Evolutionary conservation across 2,888 invertebrate species (phyloP).

Genomic region (Cinara cedri): DNA sequence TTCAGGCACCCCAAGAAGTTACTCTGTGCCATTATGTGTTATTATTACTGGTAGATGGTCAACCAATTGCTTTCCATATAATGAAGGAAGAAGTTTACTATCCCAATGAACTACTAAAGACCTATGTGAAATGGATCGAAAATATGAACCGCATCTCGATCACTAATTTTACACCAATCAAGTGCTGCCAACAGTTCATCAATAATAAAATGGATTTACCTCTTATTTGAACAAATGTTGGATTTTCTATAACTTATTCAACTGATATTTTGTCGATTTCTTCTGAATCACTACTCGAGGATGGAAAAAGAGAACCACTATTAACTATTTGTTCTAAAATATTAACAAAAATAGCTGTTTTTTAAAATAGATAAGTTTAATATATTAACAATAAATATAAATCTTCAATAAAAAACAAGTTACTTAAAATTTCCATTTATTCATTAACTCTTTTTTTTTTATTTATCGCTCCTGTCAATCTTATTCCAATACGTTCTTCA

Average conservation of each 20-base stretch:
- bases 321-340: background rate
- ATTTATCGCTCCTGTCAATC: background rate
- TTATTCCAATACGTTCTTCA: constrained; percentile 1
- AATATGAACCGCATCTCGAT: constrained; percentile 30
- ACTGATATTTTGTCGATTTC: background rate
- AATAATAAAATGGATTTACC: constrained; percentile 21
- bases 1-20: no score
- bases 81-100: constrained; percentile 33
- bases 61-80: constrained; percentile 9
- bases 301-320: background rate
- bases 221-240: background rate
- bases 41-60: constrained; percentile 23
- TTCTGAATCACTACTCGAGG: background rate
- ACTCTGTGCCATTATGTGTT: constrained; percentile 1
- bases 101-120: constrained; percentile 39
- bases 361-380: background rate
- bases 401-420: background rate
- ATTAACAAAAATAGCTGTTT: background rate
- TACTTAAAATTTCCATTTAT: constrained; percentile 7
- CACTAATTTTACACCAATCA: constrained; percentile 6
- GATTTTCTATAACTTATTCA: background rate
- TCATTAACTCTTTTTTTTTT: constrained; percentile 18
- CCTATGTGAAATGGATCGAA: constrained; percentile 24
- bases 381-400: background rate
- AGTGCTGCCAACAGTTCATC: constrained; percentile 9